These are phyloP conservation scores for Sisor rabdophorus DNA, from an alignment of 2,113 vertebrate species.

Conservation along the genomic window DNA sequence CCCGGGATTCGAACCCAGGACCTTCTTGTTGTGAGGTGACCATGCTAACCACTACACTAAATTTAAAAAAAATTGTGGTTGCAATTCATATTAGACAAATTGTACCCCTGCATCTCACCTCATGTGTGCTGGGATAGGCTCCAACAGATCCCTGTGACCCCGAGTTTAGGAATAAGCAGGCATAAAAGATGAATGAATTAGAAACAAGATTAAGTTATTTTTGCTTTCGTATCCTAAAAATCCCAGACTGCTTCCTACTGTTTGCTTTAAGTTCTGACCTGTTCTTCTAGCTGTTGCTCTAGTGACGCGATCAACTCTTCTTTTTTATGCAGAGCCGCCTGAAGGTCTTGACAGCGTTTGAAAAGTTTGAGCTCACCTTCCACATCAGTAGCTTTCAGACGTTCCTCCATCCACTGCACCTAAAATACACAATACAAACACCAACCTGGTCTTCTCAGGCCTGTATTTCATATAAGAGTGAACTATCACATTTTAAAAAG, in stretches of 20 bases:
- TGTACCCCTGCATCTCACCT: too few relatives aligned
- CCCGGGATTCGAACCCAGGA: too few relatives aligned
- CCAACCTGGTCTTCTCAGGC: not conserved
- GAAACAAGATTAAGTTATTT: not conserved
- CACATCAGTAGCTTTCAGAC: conserved; percentile 83
- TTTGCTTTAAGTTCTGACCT: conserved; percentile 70
- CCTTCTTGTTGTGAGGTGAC: too few relatives aligned
- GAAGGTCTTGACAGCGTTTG: conserved; percentile 87
- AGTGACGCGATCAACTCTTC: conserved; percentile 80
- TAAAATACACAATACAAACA: conserved; percentile 55
- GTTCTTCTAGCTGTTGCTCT: conserved; percentile 90
- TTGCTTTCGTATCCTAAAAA: not conserved
- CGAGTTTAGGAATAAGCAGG: too few relatives aligned
- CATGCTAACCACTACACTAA: too few relatives aligned
- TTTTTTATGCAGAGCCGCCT: conserved; percentile 82
- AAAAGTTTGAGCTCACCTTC: conserved; percentile 82
- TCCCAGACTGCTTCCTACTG: not conserved
- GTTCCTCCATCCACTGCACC: conserved; percentile 97
- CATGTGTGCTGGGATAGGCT: too few relatives aligned
- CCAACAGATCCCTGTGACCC: too few relatives aligned
- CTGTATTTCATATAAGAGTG: not conserved
- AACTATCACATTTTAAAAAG: not conserved
- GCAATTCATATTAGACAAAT: too few relatives aligned
- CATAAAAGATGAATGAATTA: too few relatives aligned
- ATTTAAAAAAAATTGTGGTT: too few relatives aligned